phyloP scores from a whole-genome alignment of 2,888 invertebrate species.

The Nymphalis c-album region DNA sequence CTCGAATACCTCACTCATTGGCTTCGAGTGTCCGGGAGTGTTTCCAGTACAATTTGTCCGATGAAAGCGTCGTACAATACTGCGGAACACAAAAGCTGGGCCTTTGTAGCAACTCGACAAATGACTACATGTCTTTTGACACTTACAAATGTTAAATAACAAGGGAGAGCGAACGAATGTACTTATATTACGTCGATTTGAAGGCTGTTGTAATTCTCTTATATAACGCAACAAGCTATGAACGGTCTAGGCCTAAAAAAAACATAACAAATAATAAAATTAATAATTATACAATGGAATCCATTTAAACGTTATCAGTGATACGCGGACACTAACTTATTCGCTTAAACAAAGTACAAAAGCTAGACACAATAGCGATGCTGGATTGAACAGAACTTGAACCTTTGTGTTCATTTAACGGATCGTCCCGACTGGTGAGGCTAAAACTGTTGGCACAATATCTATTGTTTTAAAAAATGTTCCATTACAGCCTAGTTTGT shows the following conservation, averaged over 20 bases:
- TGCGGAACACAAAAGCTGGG: slow-evolving; percentile 24
- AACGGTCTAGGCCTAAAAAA: too few relatives aligned
- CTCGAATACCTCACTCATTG: slow-evolving; percentile 6
- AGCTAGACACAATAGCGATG: slow-evolving; percentile 45
- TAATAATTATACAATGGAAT: slow-evolving; percentile 2
- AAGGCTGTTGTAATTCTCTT: neutral
- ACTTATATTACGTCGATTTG: neutral
- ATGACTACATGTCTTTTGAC: slow-evolving; percentile 33
- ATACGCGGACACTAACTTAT: slow-evolving; percentile 46
- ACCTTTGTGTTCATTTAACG: slow-evolving; percentile 45
- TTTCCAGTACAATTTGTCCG: slow-evolving; percentile 28
- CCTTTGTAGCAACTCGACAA: slow-evolving; percentile 31
- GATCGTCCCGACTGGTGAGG: slow-evolving; percentile 42
- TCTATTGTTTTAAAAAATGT: slow-evolving; percentile 21
- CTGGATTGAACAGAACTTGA: slow-evolving; percentile 45
- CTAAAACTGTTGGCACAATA: slow-evolving; percentile 38
- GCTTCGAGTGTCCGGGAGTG: slow-evolving; percentile 7
- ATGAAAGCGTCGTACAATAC: slow-evolving; percentile 26
- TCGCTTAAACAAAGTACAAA: slow-evolving; percentile 47
- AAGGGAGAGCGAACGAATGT: slow-evolving; percentile 5
- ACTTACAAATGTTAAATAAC: slow-evolving; percentile 34
- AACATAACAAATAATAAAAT: neutral
- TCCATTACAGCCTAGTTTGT: slow-evolving; percentile 2
- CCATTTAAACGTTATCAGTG: slow-evolving; percentile 34
- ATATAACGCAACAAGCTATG: neutral